These are phyloP conservation scores for Alethe castanea DNA, from an alignment of 2,113 vertebrate species.

Conservation along the genomic window DNA sequence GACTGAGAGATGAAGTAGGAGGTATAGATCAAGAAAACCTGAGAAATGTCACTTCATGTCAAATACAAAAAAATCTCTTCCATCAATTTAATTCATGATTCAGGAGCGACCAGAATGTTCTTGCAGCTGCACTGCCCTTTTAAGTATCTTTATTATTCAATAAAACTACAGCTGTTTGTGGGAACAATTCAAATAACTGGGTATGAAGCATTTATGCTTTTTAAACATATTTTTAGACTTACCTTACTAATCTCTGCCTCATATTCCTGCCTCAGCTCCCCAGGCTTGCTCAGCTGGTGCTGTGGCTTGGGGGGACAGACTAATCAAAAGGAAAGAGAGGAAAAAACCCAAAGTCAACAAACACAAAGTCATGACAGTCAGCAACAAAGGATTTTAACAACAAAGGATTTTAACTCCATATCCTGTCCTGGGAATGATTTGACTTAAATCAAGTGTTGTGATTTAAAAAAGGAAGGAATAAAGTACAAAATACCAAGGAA, in stretches of 20 bases:
- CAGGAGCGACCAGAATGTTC: not conserved
- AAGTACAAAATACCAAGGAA: not conserved
- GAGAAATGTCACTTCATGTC: not conserved
- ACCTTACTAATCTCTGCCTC: slow-evolving; percentile 82
- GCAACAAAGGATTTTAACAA: not conserved
- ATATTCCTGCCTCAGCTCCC: slow-evolving; percentile 79
- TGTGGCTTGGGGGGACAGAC: slow-evolving; percentile 53
- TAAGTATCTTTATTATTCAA: not conserved
- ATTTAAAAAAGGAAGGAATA: not conserved
- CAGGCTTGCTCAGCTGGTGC: slow-evolving; percentile 75
- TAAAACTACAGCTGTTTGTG: not conserved
- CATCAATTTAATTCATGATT: not conserved
- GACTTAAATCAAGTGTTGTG: not conserved
- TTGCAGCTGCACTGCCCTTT: not conserved
- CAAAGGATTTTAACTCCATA: not conserved
- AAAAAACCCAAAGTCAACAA: not conserved
- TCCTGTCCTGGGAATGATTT: not conserved
- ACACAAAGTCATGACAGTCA: not conserved
- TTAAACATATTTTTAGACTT: not conserved
- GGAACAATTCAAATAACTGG: not conserved
- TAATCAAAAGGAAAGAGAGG: not conserved
- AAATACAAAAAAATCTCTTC: not conserved
- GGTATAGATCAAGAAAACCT: not conserved
- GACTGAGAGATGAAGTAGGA: not conserved
- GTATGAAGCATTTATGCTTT: not conserved